Evolutionary conservation across 2,113 vertebrate species (phyloP).

Genomic region (Butorides virescens): DNA sequence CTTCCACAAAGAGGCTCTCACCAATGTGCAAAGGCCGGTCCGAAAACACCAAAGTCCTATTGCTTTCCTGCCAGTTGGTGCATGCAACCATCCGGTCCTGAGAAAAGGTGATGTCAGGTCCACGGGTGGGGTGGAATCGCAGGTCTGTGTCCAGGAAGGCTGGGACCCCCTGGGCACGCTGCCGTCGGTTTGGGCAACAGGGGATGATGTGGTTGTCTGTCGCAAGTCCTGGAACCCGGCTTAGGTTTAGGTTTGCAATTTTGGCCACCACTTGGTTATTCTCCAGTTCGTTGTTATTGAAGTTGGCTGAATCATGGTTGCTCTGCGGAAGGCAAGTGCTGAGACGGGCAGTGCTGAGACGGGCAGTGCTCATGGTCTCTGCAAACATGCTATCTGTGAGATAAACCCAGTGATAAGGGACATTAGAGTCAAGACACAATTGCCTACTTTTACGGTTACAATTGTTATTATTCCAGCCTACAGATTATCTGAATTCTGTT

Average conservation of each 20-base stretch:
- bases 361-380: constrained; percentile 89
- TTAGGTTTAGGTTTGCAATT: constrained; percentile 89
- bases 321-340: constrained; percentile 93
- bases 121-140: constrained; percentile 90
- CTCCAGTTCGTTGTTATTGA: constrained; percentile 97
- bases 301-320: constrained; percentile 96
- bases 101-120: constrained; percentile 90
- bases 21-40: constrained; percentile 90
- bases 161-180: constrained; percentile 73
- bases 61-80: constrained; percentile 91
- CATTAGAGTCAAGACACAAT: background rate
- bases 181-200: constrained; percentile 81
- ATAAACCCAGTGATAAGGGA: background rate
- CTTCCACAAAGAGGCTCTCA: constrained; percentile 92
- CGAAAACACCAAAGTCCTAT: constrained; percentile 91
- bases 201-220: constrained; percentile 83
- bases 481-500: background rate
- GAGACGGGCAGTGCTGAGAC: constrained; percentile 87
- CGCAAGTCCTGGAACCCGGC: constrained; percentile 71
- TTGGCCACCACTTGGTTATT: constrained; percentile 95
- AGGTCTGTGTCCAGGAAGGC: constrained; percentile 88
- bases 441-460: background rate
- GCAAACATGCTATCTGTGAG: constrained; percentile 91
- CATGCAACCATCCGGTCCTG: constrained; percentile 89
- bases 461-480: background rate